Evolutionary conservation across 2,797 vertebrate species (phyloP), one percentile per base, ranked within the genome.

Genomic region (Lagocephalus sceleratus): DNA sequence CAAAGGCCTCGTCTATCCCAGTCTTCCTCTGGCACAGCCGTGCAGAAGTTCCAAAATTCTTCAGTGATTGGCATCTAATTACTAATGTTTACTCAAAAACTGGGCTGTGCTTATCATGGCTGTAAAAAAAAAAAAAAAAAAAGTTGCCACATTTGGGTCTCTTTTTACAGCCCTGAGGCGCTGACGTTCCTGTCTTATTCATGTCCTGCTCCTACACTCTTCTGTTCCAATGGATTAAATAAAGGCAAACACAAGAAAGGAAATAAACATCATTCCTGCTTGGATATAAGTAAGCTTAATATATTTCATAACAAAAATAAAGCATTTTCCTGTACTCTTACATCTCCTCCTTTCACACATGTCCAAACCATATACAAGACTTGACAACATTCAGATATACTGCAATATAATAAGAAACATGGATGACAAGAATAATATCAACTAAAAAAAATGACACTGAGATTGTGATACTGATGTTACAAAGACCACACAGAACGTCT

Each of bases 281-380:
- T 88, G 90, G 89, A 92, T 94, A 94, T 93, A 94, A 84, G 85
- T 92, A 93, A 93, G 92, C 89, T 89, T 91, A 88, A 89, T 91
- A 91, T 91, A 89, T 88, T 87, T 90, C 79, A 88, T 89, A 95
- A 94, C 93, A 93, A 95, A 95, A 95, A 96, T 95, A 96, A 95
- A 97, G 93, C 92, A 93, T 94, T 92, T 93, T 89, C 84, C 91
- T 91, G 87, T 88, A 86, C 88, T 82, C 85, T 85, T 83, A 83
- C 86, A 85, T 68, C 75, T 82, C 66, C 73, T 83, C 68, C 68
- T 86, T 85, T 84, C 85, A 90, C 84, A 84, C 76, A 85, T 86
- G 87, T 83, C 85, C 85, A 89, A 89, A 91, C 86, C 87, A 90
- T 85, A 89, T 85, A 87, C 90, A 91, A 90, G 85, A 90, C 89